These are phyloP conservation scores for Esperia sulphurella DNA, from an alignment of 2,888 invertebrate species.

Conservation along the genomic window DNA sequence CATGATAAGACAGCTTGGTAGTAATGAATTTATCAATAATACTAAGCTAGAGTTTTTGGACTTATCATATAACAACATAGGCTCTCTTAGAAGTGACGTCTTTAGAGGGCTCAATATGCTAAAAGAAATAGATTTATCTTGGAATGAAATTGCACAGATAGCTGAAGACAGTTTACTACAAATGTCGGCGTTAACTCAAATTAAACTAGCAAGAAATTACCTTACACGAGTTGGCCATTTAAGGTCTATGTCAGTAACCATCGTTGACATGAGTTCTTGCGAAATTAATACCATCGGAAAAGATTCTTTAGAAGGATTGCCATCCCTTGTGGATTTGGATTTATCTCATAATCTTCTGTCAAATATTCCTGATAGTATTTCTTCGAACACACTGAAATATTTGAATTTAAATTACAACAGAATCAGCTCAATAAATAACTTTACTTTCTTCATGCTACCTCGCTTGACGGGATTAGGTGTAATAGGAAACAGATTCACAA, in stretches of 20 bases:
- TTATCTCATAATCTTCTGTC: conserved; percentile 83
- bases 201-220: conserved; percentile 84
- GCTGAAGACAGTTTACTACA: conserved; percentile 79
- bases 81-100: conserved; percentile 77
- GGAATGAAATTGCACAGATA: conserved; percentile 82
- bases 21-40: conserved; percentile 81
- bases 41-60: conserved; percentile 80
- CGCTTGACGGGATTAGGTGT: conserved; percentile 81
- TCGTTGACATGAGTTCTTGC: conserved; percentile 82
- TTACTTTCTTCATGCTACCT: conserved; percentile 81
- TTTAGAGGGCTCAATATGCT: conserved; percentile 80
- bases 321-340: conserved; percentile 79
- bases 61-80: conserved; percentile 83
- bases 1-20: conserved; percentile 77
- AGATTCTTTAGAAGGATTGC: conserved; percentile 78
- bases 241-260: conserved; percentile 76
- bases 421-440: conserved; percentile 80
- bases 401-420: conserved; percentile 81
- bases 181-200: conserved; percentile 78
- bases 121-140: conserved; percentile 83
- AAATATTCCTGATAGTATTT: conserved; percentile 80
- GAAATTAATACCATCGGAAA: conserved; percentile 80
- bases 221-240: conserved; percentile 79
- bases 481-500: conserved; percentile 85
- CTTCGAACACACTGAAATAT: conserved; percentile 79